Percentiles rank a stretch among this genome's conserved stretches.
Conservation (phyloP, 2,797 vertebrate species). For the Lepidocolaptes lacrymiger region DNA sequence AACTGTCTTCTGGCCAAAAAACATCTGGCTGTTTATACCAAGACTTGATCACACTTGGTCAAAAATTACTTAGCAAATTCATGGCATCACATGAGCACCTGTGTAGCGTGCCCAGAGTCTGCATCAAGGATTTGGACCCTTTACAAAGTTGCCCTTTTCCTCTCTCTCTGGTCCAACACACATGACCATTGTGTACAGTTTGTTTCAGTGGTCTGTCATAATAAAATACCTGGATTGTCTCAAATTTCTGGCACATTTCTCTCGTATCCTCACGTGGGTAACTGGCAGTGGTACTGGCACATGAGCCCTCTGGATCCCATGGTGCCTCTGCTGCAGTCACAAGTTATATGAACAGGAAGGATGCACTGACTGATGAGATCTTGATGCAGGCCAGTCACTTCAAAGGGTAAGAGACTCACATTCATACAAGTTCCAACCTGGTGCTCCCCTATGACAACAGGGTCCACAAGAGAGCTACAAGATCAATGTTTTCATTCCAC, state of each 20-base stretch:
- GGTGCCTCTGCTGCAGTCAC: neutral
- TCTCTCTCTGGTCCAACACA: neutral
- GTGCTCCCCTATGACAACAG: neutral
- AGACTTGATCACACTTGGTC: neutral
- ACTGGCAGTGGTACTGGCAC: neutral
- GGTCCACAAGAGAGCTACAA: neutral
- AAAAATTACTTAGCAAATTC: neutral
- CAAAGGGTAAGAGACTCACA: neutral
- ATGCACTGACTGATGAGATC: neutral
- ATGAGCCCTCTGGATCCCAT: neutral
- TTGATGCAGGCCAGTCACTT: neutral
- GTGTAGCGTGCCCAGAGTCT: neutral
- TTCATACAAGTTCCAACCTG: neutral
- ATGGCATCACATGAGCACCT: neutral
- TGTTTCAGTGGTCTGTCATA: neutral
- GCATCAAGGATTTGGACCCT: neutral
- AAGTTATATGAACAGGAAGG: neutral
- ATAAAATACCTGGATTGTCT: neutral
- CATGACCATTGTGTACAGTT: neutral
- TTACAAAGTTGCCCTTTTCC: neutral
- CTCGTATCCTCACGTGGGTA: rapidly evolving
- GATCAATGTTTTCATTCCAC: neutral
- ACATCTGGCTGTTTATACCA: neutral
- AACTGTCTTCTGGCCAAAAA: neutral
- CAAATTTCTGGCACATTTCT: neutral